Evolutionary conservation across 2,797 vertebrate species (phyloP), one percentile per base, ranked within the genome.

Genomic region (Capromys pilorides): DNA sequence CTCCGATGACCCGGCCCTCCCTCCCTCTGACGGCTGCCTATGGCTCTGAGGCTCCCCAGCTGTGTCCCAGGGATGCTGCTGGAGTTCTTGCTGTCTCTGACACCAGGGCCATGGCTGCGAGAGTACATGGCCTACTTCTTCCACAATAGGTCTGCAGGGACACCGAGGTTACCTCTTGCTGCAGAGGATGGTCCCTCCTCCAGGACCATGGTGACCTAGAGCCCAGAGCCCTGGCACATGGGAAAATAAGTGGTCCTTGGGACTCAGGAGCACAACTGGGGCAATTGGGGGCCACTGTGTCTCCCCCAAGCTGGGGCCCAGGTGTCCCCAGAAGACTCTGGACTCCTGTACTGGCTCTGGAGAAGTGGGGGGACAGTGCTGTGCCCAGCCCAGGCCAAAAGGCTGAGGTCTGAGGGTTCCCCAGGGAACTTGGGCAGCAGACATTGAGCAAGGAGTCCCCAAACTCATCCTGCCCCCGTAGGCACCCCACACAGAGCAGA

Each of bases 231-330:
- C 67, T 18, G 9, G 67, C n/a, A 71, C 67, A 39, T 2, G 3
- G 33, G 33, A n/a, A 36, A n/a, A 33, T 2, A 5, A 33, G 45
- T 3, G 26, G 85, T 83, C 51, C 86, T 83, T 75, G 7, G 91
- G 73, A 83, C 11, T 67, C 57, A 88, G 81, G 85, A 81, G 28
- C 31, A 19, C 91, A 91, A 19, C 82, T 19, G 54, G 95, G 95
- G 3, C 0, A 3, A 69, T 5, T n/a, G 33, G 66, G 61, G 0
- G 9, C 14, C 51, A 26, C 6, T 31, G 28, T 14, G 33, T 57
- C 71, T 41, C 33, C 49, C 5, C 6, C 7, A 6, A n/a, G 26
- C 19, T 26, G 54, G 54, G 2, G 3, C n/a, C 69, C 21, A 0
- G 8, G 2, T 1, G 24, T 9, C n/a, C 10, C 62, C 61, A 36